Percentiles rank a stretch among this genome's conserved stretches.
Conservation (phyloP, 2,888 invertebrate genomes). For the Dicranocentrus wangi region DNA sequence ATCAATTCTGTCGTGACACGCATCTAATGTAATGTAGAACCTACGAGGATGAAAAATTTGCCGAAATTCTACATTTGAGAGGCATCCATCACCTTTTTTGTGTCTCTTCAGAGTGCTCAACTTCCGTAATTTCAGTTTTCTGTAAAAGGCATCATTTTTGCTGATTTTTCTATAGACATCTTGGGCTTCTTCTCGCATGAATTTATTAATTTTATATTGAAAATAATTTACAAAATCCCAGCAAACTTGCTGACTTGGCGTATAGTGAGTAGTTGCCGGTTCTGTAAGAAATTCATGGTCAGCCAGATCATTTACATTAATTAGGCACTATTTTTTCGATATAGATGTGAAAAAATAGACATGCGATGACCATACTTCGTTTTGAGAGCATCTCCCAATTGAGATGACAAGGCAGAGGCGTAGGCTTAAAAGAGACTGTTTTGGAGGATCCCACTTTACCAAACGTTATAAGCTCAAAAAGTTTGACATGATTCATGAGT, state of each 20-base stretch:
- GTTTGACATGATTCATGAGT: background rate
- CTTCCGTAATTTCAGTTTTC: background rate
- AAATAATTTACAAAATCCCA: too few relatives aligned
- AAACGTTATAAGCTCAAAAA: background rate
- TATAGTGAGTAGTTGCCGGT: background rate
- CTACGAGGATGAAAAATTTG: background rate
- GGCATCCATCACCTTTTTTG: background rate
- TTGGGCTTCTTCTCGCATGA: background rate
- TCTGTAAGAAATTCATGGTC: slow-evolving; percentile 34
- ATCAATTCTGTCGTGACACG: background rate
- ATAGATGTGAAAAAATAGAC: background rate
- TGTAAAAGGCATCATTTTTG: background rate
- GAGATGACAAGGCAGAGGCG: slow-evolving; percentile 11
- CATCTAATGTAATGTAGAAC: background rate
- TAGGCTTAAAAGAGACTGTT: background rate
- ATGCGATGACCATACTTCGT: background rate
- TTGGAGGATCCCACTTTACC: background rate
- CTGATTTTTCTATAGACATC: background rate
- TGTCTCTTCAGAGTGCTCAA: background rate
- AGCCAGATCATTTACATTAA: slow-evolving; percentile 35
- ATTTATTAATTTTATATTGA: too few relatives aligned
- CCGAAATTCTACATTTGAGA: background rate
- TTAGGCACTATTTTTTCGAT: background rate
- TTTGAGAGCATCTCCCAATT: background rate
- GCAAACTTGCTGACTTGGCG: too few relatives aligned